Conservation (phyloP, 2,888 invertebrate genomes). For the Helicoverpa assulta region DNA sequence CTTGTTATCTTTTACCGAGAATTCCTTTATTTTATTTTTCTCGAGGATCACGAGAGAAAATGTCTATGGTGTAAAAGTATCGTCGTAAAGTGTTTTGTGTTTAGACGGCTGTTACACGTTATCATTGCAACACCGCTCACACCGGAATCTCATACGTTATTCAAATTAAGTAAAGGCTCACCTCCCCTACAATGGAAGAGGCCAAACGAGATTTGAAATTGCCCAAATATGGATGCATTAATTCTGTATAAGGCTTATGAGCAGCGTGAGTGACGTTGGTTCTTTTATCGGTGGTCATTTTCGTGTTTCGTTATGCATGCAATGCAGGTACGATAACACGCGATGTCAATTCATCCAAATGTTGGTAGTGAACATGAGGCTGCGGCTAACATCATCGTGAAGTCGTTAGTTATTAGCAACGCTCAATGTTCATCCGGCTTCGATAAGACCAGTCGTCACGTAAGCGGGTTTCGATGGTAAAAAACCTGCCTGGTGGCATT, state of each 20-base stretch:
- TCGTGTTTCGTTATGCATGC: conserved; percentile 58
- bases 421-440: conserved; percentile 81
- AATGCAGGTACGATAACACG: conserved; percentile 58
- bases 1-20: conserved; percentile 84
- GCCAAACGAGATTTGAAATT: conserved; percentile 55
- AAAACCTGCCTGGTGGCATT: conserved; percentile 87
- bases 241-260: conserved; percentile 39
- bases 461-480: conserved; percentile 80
- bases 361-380: conserved; percentile 47
- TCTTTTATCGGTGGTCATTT: conserved; percentile 55
- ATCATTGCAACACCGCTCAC: conserved; percentile 57
- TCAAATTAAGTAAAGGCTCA: conserved; percentile 56
- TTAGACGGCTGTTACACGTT: conserved; percentile 60
- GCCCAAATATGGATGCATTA: conserved; percentile 41
- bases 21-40: conserved; percentile 79
- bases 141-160: conserved; percentile 57
- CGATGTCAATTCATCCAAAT: conserved; percentile 58
- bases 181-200: conserved; percentile 39
- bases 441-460: conserved; percentile 80
- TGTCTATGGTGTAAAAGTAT: conserved; percentile 74
- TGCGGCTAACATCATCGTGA: conserved; percentile 47
- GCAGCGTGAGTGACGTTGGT: conserved; percentile 28
- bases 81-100: conserved; percentile 67
- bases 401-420: conserved; percentile 74
- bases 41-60: conserved; percentile 69